Conservation (phyloP, 2,113 vertebrate species). For the Todiramphus chloris region DNA sequence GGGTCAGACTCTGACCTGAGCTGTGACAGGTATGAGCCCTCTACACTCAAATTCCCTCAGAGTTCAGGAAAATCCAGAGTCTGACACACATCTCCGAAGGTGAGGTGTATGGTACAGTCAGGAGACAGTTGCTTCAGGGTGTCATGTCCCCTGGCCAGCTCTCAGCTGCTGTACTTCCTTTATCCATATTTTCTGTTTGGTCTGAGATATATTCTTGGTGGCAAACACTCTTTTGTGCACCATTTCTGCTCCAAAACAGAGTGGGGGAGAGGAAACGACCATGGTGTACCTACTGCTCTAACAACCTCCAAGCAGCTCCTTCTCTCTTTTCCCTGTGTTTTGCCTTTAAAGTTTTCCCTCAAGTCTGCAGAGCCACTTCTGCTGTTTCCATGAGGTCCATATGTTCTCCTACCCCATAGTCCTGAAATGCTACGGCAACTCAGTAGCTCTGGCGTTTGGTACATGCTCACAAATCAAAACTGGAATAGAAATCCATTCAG, state of each 20-base stretch:
- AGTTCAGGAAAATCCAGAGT: neutral
- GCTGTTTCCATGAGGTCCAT: neutral
- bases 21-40: neutral
- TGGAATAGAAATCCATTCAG: neutral
- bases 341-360: neutral
- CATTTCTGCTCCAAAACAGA: neutral
- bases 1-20: neutral
- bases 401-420: fast-evolving
- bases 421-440: neutral
- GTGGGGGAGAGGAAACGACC: fast-evolving
- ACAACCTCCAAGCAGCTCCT: neutral
- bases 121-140: neutral
- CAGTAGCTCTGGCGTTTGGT: neutral
- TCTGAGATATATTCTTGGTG: neutral
- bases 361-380: neutral
- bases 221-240: neutral
- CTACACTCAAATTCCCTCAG: neutral
- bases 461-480: neutral
- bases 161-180: neutral
- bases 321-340: neutral
- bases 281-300: neutral
- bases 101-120: neutral
- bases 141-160: neutral
- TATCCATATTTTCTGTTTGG: neutral
- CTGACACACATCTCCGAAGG: neutral